Evolutionary conservation across 2,113 vertebrate species (phyloP), one percentile per base, ranked within the genome.

Genomic region (Boulengeromyrus knoepffleri): DNA sequence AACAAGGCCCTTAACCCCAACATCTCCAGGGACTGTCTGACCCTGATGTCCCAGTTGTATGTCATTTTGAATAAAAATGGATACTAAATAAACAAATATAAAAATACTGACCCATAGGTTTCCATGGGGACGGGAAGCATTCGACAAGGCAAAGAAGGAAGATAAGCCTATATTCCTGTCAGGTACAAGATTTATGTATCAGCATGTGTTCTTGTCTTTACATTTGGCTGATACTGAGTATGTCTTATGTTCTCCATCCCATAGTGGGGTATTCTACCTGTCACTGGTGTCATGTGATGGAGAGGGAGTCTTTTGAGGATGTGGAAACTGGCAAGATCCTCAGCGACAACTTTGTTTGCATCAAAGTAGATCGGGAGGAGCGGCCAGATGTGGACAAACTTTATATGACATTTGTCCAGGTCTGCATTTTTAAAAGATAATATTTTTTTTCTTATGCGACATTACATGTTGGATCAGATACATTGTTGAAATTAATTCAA

Each of bases 201-300:
- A 13, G 8, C 17, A 21, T 24, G 9, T 39, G 27, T 19, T 80
- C 13, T 80, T 87, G 45, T 53, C 49, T 21, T 49, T 87, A 19
- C 5, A 47, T 53, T 53, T n/a, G 85, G 80, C 10, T 46, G 13
- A 17, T 80, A 39, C 7, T 66, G 46, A 24, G 31, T 50, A 31
- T 45, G 62, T 52, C 12, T 80, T 62, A 42, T 58, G 56, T 62
- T 56, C 45, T 90, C 46, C 36, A 42, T 88, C 49, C 86, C 8
- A 52, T 92, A 99, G 98, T 99, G 93, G 98, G 98, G 7, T 99
- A 99, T 90, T 99, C 98, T 1, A 99, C 98, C 21, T 99, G 98
- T 90, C 98, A 99, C 90, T 99, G 98, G 98, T 99, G 98, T 93
- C 98, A 99, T 0, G 97, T 98, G 88, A 99, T 99, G 98, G 98